Percentiles rank a stretch among this genome's conserved stretches.
phyloP scores from a whole-genome alignment of 2,888 invertebrate genomes.

The Busseola fusca region DNA sequence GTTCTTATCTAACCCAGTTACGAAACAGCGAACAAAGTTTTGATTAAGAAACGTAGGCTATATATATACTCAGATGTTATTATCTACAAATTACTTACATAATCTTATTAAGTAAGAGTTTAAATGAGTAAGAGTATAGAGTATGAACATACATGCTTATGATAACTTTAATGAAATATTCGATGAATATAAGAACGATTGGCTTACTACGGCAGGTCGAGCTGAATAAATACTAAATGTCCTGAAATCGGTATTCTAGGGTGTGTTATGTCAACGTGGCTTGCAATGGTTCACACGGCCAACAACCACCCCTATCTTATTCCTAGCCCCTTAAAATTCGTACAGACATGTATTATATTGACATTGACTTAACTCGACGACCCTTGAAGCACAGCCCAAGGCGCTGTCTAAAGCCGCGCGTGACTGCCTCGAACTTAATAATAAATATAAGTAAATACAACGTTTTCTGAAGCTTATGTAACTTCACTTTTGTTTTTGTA shows the following conservation, averaged over 20 bases:
- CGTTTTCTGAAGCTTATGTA: slow-evolving; percentile 31
- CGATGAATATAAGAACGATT: not conserved
- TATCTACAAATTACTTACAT: not conserved
- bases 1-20: slow-evolving; percentile 1
- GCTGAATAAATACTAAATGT: slow-evolving; percentile 27
- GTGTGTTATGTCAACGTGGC: slow-evolving; percentile 15
- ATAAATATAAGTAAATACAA: slow-evolving; percentile 44
- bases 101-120: slow-evolving; percentile 2
- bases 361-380: slow-evolving; percentile 34
- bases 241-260: not conserved
- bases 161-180: not conserved
- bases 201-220: not conserved
- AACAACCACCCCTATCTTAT: slow-evolving; percentile 6
- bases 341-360: slow-evolving; percentile 32
- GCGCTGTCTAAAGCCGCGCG: slow-evolving; percentile 41
- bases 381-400: slow-evolving; percentile 33
- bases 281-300: slow-evolving; percentile 3
- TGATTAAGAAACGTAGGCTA: slow-evolving; percentile 18
- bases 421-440: slow-evolving; percentile 28
- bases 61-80: not conserved
- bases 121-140: not conserved
- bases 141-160: not conserved
- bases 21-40: slow-evolving; percentile 14
- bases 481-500: slow-evolving; percentile 18
- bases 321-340: slow-evolving; percentile 17